Evolutionary conservation across 1,140 invertebrate species (phyloP).

Genomic region (Drosophila pseudoananassae): DNA sequence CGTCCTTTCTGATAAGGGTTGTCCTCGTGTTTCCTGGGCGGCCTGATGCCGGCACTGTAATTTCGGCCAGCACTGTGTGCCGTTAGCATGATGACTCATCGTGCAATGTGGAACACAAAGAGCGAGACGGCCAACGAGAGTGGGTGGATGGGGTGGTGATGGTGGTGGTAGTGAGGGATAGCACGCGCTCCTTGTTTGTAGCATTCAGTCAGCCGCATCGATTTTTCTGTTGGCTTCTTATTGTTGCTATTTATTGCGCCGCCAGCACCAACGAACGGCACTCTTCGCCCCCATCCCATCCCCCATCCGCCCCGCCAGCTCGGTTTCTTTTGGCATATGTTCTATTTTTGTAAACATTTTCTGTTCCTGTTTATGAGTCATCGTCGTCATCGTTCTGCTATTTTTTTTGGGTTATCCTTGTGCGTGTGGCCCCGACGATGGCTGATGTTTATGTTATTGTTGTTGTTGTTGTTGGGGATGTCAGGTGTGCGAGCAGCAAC

Average conservation of each 20-base stretch:
- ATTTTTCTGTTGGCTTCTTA: constrained; percentile 72
- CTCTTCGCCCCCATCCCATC: constrained; percentile 51
- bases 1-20: constrained; percentile 80
- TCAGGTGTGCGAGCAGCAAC: constrained; percentile 69
- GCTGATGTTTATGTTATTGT: constrained; percentile 16
- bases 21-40: constrained; percentile 22
- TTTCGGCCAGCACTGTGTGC: constrained; percentile 68
- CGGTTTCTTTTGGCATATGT: constrained; percentile 69
- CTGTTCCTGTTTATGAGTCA: constrained; percentile 77
- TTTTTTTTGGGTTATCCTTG: constrained; percentile 64
- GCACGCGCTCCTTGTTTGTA: constrained; percentile 58
- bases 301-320: constrained; percentile 21
- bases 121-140: constrained; percentile 11
- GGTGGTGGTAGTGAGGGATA: constrained; percentile 9
- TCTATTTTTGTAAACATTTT: constrained; percentile 75
- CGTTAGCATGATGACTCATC: constrained; percentile 59
- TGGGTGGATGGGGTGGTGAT: neutral
- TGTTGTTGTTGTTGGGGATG: constrained; percentile 34
- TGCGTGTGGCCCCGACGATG: constrained; percentile 68
- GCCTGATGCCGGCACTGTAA: constrained; percentile 29
- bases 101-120: constrained; percentile 75
- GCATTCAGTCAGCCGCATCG: constrained; percentile 73
- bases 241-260: constrained; percentile 77
- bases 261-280: constrained; percentile 33
- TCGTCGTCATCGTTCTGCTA: constrained; percentile 41